Evolutionary conservation across 2,888 invertebrate genomes (phyloP).

Genomic region (Pomacea canaliculata): DNA sequence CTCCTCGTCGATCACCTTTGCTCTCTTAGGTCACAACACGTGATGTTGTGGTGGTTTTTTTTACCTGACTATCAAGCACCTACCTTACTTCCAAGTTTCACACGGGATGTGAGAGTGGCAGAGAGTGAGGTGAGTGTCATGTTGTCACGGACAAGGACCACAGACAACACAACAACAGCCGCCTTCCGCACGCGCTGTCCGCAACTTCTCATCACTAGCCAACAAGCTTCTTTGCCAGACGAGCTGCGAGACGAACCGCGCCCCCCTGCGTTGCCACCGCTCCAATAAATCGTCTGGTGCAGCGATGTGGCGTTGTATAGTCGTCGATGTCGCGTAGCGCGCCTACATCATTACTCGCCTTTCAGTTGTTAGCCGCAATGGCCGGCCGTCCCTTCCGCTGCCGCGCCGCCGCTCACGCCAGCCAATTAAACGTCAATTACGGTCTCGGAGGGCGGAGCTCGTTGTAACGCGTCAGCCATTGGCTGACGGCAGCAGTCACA

Average conservation of each 20-base stretch:
- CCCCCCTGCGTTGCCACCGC: slow-evolving; percentile 13
- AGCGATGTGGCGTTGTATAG: slow-evolving; percentile 6
- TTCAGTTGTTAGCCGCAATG: neutral
- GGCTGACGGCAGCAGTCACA: neutral
- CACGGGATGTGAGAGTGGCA: too few relatives aligned
- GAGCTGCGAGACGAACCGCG: neutral
- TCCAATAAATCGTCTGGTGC: slow-evolving; percentile 3
- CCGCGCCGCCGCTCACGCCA: neutral
- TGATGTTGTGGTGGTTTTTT: too few relatives aligned
- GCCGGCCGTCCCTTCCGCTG: neutral
- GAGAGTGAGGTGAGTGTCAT: too few relatives aligned
- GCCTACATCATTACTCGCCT: slow-evolving; percentile 9
- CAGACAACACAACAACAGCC: too few relatives aligned
- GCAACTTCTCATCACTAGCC: too few relatives aligned
- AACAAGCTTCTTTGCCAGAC: too few relatives aligned
- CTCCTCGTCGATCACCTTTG: too few relatives aligned
- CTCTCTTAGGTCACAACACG: too few relatives aligned
- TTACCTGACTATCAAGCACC: too few relatives aligned
- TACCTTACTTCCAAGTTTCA: too few relatives aligned
- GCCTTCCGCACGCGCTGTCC: too few relatives aligned
- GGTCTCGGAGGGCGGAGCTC: slow-evolving; percentile 12
- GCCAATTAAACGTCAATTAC: slow-evolving; percentile 27
- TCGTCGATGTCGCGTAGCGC: neutral
- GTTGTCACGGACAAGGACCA: too few relatives aligned
- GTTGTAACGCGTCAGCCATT: slow-evolving; percentile 15